A percentile compares a stretch with the other conserved stretches of the same genome.
Conservation (phyloP, 2,113 vertebrate genomes). For the Pipra filicauda region DNA sequence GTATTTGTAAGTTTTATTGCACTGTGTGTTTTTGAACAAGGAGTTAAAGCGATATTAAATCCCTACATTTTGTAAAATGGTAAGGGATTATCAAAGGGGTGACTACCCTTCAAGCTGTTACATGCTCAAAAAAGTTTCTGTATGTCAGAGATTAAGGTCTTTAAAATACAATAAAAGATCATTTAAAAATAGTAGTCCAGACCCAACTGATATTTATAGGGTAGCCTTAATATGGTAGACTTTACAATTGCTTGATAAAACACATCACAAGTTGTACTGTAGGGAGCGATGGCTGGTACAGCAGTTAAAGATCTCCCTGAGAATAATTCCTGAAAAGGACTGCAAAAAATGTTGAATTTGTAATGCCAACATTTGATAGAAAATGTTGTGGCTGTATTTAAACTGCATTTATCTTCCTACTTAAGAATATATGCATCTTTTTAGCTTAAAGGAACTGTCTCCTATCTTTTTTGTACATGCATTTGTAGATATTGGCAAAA, state of each 20-base stretch:
- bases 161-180: background rate
- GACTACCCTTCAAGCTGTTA: background rate
- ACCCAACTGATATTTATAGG: background rate
- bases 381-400: background rate
- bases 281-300: background rate
- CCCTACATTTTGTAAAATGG: conserved; percentile 44
- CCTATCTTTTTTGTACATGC: background rate
- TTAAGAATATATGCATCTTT: background rate
- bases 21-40: conserved; percentile 58
- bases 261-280: background rate
- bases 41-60: conserved; percentile 53
- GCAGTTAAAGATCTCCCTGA: background rate
- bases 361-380: background rate
- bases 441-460: background rate
- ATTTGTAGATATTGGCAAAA: background rate
- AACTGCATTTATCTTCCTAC: background rate
- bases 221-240: background rate
- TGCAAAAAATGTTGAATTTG: background rate
- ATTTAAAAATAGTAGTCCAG: background rate
- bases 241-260: background rate
- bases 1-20: conserved; percentile 58
- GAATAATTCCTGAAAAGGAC: background rate
- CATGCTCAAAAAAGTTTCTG: background rate
- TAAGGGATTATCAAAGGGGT: conserved; percentile 28
- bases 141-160: background rate